Conservation (phyloP, 2,797 vertebrate genomes). For the Hippoglossus hippoglossus region DNA sequence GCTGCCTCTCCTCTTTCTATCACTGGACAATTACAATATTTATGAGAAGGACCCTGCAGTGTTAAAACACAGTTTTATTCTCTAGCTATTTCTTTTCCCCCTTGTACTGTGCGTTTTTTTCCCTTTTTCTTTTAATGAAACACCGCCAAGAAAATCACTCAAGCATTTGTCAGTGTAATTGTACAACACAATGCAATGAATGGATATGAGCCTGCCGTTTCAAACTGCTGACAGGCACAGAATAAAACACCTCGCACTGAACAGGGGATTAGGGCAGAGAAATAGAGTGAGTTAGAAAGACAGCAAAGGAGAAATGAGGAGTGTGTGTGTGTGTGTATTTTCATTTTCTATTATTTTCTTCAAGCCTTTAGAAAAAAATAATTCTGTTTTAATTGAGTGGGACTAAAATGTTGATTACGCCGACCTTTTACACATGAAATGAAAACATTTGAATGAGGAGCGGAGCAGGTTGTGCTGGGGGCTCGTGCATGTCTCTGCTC, state of each 20-base stretch:
- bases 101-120: conserved; percentile 67
- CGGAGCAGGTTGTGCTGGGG: conserved; percentile 26
- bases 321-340: conserved; percentile 25
- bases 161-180: conserved; percentile 89
- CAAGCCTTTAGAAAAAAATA: conserved; percentile 57
- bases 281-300: conserved; percentile 64
- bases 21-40: conserved; percentile 86
- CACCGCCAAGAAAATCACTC: conserved; percentile 85
- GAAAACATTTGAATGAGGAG: conserved; percentile 44
- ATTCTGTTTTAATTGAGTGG: conserved; percentile 70
- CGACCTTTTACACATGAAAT: conserved; percentile 60
- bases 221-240: conserved; percentile 83
- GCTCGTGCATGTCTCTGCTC: conserved; percentile 11
- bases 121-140: conserved; percentile 84
- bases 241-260: conserved; percentile 80
- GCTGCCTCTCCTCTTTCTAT: conserved; percentile 72
- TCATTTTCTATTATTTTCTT: conserved; percentile 53
- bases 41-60: conserved; percentile 80
- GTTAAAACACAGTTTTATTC: conserved; percentile 81
- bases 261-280: conserved; percentile 78
- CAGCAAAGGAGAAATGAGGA: conserved; percentile 56
- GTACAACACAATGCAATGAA: conserved; percentile 88
- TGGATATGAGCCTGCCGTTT: conserved; percentile 84
- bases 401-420: conserved; percentile 66
- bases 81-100: conserved; percentile 70